These are phyloP conservation scores for Apodemia mormo DNA, from an alignment of 2,888 invertebrate genomes.

Conservation along the genomic window DNA sequence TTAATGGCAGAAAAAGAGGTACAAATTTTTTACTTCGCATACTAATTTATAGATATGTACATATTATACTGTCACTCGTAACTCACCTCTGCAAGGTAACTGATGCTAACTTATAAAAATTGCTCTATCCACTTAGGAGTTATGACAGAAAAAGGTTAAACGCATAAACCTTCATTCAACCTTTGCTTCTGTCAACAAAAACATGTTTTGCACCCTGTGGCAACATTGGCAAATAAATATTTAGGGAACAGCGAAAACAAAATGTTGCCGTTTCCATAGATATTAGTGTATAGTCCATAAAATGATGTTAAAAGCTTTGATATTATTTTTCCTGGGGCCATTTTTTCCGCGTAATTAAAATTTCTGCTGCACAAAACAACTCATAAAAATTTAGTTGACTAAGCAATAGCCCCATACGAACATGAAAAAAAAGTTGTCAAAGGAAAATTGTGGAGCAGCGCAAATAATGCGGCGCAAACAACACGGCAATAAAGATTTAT, in stretches of 20 bases:
- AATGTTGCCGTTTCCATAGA: not conserved
- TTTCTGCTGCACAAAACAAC: constrained; percentile 29
- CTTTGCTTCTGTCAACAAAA: not conserved
- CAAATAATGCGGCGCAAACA: constrained; percentile 74
- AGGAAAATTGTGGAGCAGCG: constrained; percentile 66
- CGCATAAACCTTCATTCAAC: not conserved
- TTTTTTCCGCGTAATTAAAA: constrained; percentile 36
- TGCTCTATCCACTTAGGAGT: not conserved
- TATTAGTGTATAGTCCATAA: constrained; percentile 1
- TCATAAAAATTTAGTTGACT: constrained; percentile 36
- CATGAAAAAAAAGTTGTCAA: constrained; percentile 62
- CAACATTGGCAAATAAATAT: not conserved
- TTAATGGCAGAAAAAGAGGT: too few species aligned
- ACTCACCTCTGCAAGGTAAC: too few species aligned
- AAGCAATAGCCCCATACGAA: constrained; percentile 56
- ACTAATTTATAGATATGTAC: too few species aligned
- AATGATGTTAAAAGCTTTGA: constrained; percentile 15
- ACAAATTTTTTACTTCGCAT: too few species aligned
- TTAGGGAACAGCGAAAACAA: not conserved
- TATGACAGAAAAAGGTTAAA: not conserved
- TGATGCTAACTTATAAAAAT: not conserved
- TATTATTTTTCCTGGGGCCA: constrained; percentile 18
- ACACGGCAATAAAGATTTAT: constrained; percentile 77
- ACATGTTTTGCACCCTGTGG: not conserved
- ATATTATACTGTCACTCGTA: not conserved